Base-by-base conservation (phyloP, 2,888 invertebrate genomes). In the Dolichomitus sp. region DNA sequence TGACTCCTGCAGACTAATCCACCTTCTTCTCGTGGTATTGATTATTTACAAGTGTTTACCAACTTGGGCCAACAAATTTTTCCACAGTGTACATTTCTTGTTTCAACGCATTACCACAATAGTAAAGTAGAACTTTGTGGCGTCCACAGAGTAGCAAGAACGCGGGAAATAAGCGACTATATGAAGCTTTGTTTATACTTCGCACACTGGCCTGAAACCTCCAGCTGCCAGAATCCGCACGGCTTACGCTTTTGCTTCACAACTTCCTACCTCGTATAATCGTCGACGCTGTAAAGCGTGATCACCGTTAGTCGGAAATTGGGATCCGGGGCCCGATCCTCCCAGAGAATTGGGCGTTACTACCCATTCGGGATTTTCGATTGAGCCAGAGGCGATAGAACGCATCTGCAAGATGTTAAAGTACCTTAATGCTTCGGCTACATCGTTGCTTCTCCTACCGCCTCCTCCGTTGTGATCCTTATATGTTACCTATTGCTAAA, bases 231-330 rank as follows among this genome's bases (percentile, higher is more conserved):
- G 14, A n/a, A 14, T 23, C 9, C 3, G 54, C 27, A 12, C 23
- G 23, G 4, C 19, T 12, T 11, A 1, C 1, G 11, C 23, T 12
- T 54, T 54, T 12, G 37, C 57, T 17, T 17, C 61, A 19, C 40
- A 45, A 27, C 45, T 59, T 72, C 19, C n/a, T 48, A 48, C 17
- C 70, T 61, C 61, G 52, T 79, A 84, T 81, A 81, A 84, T 81
- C 84, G 68, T 70, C 40, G 40, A 50, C 54, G 48, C 61, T 73
- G 66, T 80, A 83, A 84, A 84, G 48, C 57, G 65, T 52, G 74
- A 84, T 83, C 45, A 84, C 69, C 82, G 80, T 83, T 81, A 80
- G 19, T 23, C 4, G 59, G 30, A 82, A 83, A 84, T 78, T 78
- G 73, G 27, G 40, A 33, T 23, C 33, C 59, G 23, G 59, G 70